phyloP scores from a whole-genome alignment of 2,888 invertebrate genomes.

The Tenthredo mesomela region DNA sequence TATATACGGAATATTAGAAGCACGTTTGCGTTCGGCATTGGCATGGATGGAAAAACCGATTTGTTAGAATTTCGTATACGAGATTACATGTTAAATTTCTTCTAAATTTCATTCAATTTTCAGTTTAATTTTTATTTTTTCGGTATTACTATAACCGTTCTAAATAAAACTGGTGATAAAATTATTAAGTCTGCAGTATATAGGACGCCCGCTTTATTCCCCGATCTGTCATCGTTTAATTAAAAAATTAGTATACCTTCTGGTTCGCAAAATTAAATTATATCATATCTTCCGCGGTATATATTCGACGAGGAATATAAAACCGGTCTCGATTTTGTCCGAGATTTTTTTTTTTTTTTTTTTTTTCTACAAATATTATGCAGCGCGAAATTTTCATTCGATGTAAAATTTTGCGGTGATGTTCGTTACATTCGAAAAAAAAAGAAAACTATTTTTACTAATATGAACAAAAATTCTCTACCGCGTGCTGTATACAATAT shows the following conservation, averaged over 20 bases:
- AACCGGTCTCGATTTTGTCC: no score
- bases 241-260: neutral
- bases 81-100: neutral
- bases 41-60: neutral
- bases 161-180: neutral
- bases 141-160: neutral
- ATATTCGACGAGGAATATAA: neutral
- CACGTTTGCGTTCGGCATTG: neutral
- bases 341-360: no score
- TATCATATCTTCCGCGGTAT: neutral
- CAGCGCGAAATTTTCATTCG: neutral
- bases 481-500: no score
- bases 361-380: neutral
- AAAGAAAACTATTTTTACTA: neutral
- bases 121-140: no score
- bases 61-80: neutral
- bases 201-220: neutral
- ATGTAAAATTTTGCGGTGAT: neutral
- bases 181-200: neutral
- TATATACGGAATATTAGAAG: neutral
- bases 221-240: slow-evolving; percentile 9
- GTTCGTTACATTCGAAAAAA: neutral
- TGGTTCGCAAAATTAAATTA: neutral
- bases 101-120: no score
- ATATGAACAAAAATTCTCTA: neutral